These are phyloP conservation scores for Erythrolamprus reginae DNA, from an alignment of 2,113 vertebrate species.

Conservation along the genomic window DNA sequence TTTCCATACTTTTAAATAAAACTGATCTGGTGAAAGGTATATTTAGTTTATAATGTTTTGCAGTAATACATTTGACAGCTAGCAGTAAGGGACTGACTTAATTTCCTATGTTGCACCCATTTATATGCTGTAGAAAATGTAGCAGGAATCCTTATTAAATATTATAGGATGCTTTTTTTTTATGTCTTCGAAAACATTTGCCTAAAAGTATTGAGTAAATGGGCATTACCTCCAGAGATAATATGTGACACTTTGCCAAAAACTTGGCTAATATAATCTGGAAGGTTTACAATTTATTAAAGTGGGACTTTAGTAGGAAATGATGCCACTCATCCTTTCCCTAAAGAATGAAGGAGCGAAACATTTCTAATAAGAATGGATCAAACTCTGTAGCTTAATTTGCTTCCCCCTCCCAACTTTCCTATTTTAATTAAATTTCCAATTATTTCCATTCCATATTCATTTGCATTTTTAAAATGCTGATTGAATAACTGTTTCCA, in stretches of 20 bases:
- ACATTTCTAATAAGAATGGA: not conserved
- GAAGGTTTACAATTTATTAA: not conserved
- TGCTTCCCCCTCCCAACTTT: not conserved
- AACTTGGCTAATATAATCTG: not conserved
- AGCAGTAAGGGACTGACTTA: not conserved
- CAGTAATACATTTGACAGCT: not conserved
- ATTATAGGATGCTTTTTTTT: not conserved
- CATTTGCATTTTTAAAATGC: not conserved
- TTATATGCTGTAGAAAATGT: not conserved
- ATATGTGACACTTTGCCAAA: not conserved
- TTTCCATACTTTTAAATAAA: not conserved
- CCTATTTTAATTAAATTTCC: not conserved
- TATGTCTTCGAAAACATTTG: not conserved
- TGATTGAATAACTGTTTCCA: not conserved
- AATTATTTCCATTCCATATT: not conserved
- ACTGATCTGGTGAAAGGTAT: not conserved
- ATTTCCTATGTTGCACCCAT: not conserved
- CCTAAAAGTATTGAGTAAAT: not conserved
- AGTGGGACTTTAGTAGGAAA: not conserved
- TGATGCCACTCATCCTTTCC: not conserved
- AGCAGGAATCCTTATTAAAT: not conserved
- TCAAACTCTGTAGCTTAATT: not conserved
- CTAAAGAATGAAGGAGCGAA: not conserved
- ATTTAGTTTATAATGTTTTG: not conserved
- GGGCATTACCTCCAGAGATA: not conserved